Base-by-base conservation (phyloP, 2,888 invertebrate genomes). In the Pseudanteris insignis region DNA sequence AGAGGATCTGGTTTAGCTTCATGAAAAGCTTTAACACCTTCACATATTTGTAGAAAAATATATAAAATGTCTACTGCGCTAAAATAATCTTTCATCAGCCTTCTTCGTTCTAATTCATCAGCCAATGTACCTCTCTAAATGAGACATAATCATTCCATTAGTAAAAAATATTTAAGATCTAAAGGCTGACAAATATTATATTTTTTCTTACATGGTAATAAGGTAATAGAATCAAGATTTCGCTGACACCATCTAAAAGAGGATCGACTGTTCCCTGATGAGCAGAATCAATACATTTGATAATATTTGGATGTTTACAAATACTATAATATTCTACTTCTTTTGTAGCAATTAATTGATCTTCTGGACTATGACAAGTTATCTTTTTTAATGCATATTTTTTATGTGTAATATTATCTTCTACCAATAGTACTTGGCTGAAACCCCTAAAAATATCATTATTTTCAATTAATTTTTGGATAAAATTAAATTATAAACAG, bases 371-470 rank as follows among this genome's bases (percentile, higher is more conserved):
- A 78, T 92, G 92, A 71, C 91, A 92, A n/a, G 85, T 84, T 53
- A 92, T 90, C 69, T 89, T 84, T 81, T 93, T 93, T 32, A 92
- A 81, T 3, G 92, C 93, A 81, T 86, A 91, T 63, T 84, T 81
- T 64, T 86, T 86, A 67, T 85, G 86, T 2, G 86, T 88, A 21
- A 83, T 67, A 1, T 81, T 74, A 73, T 90, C 89, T 78, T 91
- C 89, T 0, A 89, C 87, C 65, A 93, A 81, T 71, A 89, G 88
- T 40, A 93, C 90, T 36, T 87, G 85, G 72, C 92, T 92, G 76
- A 92, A 93, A 6, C 92, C 92, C 5, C 92, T 92, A 76, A 83
- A 81, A 58, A 66, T 14, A n/a, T n/a, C n/a, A n/a, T n/a, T n/a
- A n/a, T n/a, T n/a, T n/a, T n/a, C n/a, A n/a, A n/a, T 5, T 21